Evolutionary conservation across 35 echinoderm and acorn worm species (phyloP).

Genomic region (Ophiothrix spiculata): DNA sequence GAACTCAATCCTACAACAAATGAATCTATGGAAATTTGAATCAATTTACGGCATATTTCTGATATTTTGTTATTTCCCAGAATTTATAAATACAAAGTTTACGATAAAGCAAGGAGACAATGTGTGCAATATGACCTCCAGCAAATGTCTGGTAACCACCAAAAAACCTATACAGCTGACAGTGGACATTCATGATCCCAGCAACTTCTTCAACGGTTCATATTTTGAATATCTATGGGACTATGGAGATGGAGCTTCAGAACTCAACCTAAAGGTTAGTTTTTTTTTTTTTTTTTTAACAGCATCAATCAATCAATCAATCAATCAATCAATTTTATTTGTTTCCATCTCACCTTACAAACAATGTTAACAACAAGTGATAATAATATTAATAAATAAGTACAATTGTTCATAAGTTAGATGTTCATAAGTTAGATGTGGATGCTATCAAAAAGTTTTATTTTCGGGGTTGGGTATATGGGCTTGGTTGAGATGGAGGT

Average conservation of each 20-base stretch:
- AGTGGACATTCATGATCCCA: constrained; percentile 53
- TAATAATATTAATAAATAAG: no score
- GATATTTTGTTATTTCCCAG: background rate
- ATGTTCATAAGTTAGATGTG: no score
- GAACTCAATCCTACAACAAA: background rate
- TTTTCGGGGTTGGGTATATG: no score
- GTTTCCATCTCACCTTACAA: no score
- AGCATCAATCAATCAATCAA: no score
- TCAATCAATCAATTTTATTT: no score
- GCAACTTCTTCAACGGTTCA: constrained; percentile 30
- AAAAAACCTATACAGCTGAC: constrained; percentile 36
- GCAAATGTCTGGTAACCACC: constrained; percentile 35
- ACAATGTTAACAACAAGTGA: no score
- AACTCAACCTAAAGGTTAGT: background rate
- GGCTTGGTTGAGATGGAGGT: no score
- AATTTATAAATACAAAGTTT: constrained; percentile 41
- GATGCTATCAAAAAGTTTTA: no score
- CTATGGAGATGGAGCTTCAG: constrained; percentile 46
- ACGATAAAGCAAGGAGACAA: background rate
- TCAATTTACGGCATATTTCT: background rate
- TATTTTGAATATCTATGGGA: constrained; percentile 40
- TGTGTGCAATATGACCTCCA: constrained; percentile 33
- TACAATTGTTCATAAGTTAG: no score
- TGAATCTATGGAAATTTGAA: background rate
- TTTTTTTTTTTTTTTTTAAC: no score